These are phyloP conservation scores for Gobius niger DNA, from an alignment of 2,113 vertebrate species.

Conservation along the genomic window DNA sequence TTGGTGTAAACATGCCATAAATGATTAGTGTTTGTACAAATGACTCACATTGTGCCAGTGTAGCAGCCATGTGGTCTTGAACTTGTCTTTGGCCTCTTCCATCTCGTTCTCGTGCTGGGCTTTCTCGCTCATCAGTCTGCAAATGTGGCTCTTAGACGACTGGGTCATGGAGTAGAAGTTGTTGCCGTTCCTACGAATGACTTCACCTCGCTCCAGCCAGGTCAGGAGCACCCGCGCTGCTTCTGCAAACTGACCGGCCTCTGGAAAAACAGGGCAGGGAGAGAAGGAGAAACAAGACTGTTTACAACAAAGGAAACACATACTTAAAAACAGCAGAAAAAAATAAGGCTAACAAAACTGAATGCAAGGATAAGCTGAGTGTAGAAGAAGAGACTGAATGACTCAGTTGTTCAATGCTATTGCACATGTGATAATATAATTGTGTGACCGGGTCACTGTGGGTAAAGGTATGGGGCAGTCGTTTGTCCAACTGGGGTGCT, in stretches of 20 bases:
- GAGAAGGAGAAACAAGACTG: neutral
- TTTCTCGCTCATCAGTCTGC: conserved; percentile 88
- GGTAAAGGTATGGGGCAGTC: no score
- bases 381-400: no score
- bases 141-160: conserved; percentile 92
- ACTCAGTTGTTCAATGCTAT: no score
- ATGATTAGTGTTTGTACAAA: neutral
- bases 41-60: conserved; percentile 82
- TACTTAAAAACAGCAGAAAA: neutral
- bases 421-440: no score
- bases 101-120: conserved; percentile 91
- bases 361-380: no score
- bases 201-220: conserved; percentile 94
- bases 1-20: neutral
- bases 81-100: conserved; percentile 96
- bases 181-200: conserved; percentile 94
- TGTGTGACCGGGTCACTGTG: no score
- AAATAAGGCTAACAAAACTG: no score
- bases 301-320: neutral
- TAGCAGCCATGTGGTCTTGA: conserved; percentile 90
- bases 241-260: conserved; percentile 89
- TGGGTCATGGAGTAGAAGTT: conserved; percentile 99
- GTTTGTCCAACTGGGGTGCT: no score
- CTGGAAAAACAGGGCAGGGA: conserved; percentile 62
- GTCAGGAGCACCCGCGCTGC: conserved; percentile 90